Base-by-base conservation (phyloP, 2,888 invertebrate species). In the Epistrophe eligans region DNA sequence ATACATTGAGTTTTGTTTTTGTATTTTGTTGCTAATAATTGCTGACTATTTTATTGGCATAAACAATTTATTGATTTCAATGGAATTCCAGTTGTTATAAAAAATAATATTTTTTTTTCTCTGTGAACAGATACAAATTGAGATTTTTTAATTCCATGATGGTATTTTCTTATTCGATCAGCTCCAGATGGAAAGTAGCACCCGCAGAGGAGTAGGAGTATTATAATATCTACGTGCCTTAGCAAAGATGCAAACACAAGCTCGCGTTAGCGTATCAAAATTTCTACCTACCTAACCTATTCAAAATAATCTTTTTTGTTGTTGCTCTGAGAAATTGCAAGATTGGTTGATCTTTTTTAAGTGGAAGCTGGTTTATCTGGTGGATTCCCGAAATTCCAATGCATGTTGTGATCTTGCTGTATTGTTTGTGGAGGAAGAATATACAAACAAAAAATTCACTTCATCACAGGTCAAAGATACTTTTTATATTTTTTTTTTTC, bases 121-220 rank as follows among this genome's bases (percentile, higher is more conserved):
- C 15, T 55, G 4, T 55, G 52, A 74, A 77, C 70, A 80, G 60
- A 76, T 76, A 77, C 71, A 77, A 77, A 76, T 70, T 76, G 76
- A 70, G 45, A 28, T 50, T 40, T 52, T 58, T 50, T 45, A 62
- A 60, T 40, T 80, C 15, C 40, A 57, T 66, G 15, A 38, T 66
- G 11, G 57, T 71, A 55, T 81, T 70, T 81, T 71, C 62, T 72
- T 72, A 58, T 60, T 62, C 70, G 82, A 82, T 77, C 73, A 77
- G 77, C 73, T 74, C 77, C 82, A 82, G 77, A 82, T 82, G 85
- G 85, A 82, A 85, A 85, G 85, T 82, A 82, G 85, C 77, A 85
- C 67, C 84, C 77, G 60, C 77, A 60, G 85, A 38, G 66, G 67
- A 67, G 67, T 50, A 50, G 48, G 50, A 77, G 55, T 64, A 17